Evolutionary conservation across 2,797 vertebrate species (phyloP).

Genomic region (Microtus obscurus): DNA sequence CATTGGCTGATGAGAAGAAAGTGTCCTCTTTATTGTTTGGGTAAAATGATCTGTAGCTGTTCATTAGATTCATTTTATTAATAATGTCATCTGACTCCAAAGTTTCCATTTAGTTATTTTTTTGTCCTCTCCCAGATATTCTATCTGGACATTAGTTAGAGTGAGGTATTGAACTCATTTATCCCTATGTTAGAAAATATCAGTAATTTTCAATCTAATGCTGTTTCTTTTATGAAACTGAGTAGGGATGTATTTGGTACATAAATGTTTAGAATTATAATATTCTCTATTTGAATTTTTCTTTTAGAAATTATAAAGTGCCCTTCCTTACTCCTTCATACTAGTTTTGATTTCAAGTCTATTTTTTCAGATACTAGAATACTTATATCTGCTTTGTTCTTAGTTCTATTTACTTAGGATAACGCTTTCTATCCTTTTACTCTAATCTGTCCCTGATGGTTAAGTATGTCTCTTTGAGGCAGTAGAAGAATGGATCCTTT

Average conservation of each 20-base stretch:
- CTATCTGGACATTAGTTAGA: neutral
- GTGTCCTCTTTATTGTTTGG: neutral
- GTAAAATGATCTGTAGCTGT: neutral
- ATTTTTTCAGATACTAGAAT: neutral
- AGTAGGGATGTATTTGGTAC: neutral
- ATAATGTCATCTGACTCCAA: neutral
- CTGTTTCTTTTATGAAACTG: neutral
- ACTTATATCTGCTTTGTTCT: neutral
- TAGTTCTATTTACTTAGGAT: neutral
- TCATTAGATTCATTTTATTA: neutral
- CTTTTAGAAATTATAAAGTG: neutral
- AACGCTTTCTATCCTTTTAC: neutral
- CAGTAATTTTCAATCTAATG: neutral
- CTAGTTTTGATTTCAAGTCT: neutral
- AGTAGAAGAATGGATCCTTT: neutral
- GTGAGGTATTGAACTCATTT: neutral
- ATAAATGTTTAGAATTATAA: neutral
- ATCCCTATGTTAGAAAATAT: neutral
- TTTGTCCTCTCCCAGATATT: neutral
- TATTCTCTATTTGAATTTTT: neutral
- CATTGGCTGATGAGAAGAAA: neutral
- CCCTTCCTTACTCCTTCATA: neutral
- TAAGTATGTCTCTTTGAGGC: neutral
- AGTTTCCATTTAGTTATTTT: neutral
- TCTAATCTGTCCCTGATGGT: neutral